Conservation (phyloP, 2,113 vertebrate species). For the Alaudala cheleensis region DNA sequence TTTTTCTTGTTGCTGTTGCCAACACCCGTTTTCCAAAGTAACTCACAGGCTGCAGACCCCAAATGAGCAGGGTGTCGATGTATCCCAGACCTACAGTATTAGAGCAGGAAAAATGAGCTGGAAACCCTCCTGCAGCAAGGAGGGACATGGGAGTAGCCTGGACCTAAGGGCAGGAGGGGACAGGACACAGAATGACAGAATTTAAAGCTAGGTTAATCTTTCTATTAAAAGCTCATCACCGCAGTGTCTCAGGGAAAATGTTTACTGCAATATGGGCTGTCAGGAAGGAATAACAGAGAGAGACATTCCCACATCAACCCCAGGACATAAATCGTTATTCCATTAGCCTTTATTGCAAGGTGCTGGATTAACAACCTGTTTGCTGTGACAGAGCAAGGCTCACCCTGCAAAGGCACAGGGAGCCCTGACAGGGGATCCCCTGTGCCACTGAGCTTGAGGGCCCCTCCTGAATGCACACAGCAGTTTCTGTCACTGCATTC, state of each 20-base stretch:
- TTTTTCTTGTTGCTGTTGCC: neutral
- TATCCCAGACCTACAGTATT: neutral
- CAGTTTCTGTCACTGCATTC: rapidly evolving
- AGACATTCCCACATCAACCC: slow-evolving; percentile 73
- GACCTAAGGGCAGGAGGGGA: neutral
- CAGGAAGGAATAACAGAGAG: slow-evolving; percentile 65
- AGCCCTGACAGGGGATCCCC: neutral
- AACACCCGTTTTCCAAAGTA: neutral
- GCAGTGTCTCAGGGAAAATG: neutral
- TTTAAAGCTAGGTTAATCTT: slow-evolving; percentile 27
- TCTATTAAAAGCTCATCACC: slow-evolving; percentile 58
- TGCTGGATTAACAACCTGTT: slow-evolving; percentile 53
- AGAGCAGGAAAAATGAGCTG: neutral
- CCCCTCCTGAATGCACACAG: neutral
- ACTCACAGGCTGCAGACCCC: rapidly evolving
- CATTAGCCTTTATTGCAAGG: slow-evolving; percentile 73
- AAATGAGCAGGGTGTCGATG: rapidly evolving
- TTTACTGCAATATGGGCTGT: slow-evolving; percentile 55
- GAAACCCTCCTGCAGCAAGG: rapidly evolving
- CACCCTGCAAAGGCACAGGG: neutral
- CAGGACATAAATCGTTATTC: slow-evolving; percentile 70
- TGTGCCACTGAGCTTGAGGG: neutral
- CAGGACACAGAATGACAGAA: neutral
- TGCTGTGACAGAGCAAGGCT: neutral
- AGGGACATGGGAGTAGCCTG: neutral